Evolutionary conservation across 2,888 invertebrate genomes (phyloP).

Genomic region (Leptinotarsa haldemani): DNA sequence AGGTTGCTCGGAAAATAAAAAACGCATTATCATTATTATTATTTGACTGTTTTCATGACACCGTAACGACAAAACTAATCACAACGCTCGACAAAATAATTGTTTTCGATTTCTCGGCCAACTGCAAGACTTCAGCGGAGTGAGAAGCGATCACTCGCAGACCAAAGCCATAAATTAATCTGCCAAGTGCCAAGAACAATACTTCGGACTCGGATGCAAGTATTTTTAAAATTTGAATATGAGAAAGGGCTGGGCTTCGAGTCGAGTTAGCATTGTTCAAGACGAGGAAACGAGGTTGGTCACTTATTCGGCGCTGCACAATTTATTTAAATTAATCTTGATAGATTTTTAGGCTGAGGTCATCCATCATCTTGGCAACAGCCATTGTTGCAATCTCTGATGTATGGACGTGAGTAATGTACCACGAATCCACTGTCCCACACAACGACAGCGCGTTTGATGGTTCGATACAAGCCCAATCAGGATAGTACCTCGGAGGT

Average conservation of each 20-base stretch:
- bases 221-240: slow-evolving; percentile 8
- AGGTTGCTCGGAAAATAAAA: too few relatives aligned
- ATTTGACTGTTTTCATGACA: neutral
- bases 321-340: slow-evolving; percentile 28
- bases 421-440: neutral
- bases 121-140: neutral
- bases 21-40: too few relatives aligned
- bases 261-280: slow-evolving; percentile 3
- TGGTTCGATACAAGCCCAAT: neutral
- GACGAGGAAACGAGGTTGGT: slow-evolving; percentile 5
- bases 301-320: slow-evolving; percentile 6
- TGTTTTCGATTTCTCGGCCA: neutral
- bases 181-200: slow-evolving; percentile 15
- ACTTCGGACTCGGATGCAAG: neutral
- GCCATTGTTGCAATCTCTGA: slow-evolving; percentile 19
- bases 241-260: slow-evolving; percentile 6
- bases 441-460: neutral
- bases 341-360: slow-evolving; percentile 36
- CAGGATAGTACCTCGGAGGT: neutral
- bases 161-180: slow-evolving; percentile 2
- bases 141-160: slow-evolving; percentile 9
- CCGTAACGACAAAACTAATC: neutral
- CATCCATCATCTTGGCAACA: slow-evolving; percentile 33
- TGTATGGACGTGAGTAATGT: slow-evolving; percentile 10
- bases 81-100: neutral